phyloP scores from a whole-genome alignment of 2,113 vertebrate genomes.

The Xiphophorus hellerii region DNA sequence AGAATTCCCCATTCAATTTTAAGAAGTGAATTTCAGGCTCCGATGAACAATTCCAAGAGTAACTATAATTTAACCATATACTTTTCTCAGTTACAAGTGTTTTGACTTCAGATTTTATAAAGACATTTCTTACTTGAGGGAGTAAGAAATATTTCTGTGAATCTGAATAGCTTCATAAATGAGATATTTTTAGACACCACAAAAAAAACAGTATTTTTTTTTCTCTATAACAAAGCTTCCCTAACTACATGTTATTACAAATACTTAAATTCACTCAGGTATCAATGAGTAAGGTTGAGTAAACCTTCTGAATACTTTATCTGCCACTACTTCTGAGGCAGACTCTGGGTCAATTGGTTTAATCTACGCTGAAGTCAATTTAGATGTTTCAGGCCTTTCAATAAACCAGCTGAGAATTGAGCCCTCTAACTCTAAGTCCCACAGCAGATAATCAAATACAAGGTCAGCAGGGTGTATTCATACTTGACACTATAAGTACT shows the following conservation, averaged over 20 bases:
- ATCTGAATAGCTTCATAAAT: too few relatives aligned
- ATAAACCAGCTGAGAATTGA: slow-evolving; percentile 59
- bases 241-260: not conserved
- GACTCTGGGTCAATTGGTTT: slow-evolving; percentile 42
- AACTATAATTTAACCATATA: too few relatives aligned
- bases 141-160: too few relatives aligned
- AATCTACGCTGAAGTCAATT: slow-evolving; percentile 50
- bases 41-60: too few relatives aligned
- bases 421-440: slow-evolving; percentile 57
- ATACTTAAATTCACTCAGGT: not conserved
- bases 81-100: not conserved
- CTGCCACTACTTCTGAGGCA: slow-evolving; percentile 10
- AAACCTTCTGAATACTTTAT: not conserved
- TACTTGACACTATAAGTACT: slow-evolving; percentile 68
- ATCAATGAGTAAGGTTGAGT: not conserved
- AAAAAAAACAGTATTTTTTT: too few relatives aligned
- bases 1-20: too few relatives aligned
- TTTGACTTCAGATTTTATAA: not conserved
- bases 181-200: too few relatives aligned
- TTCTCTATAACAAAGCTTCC: not conserved
- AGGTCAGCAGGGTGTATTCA: slow-evolving; percentile 62
- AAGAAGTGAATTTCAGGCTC: too few relatives aligned
- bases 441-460: slow-evolving; percentile 68
- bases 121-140: not conserved
- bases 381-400: slow-evolving; percentile 39